Conservation (phyloP, 92 coral and sea anemone genomes). For the Desmophyllum pertusum region DNA sequence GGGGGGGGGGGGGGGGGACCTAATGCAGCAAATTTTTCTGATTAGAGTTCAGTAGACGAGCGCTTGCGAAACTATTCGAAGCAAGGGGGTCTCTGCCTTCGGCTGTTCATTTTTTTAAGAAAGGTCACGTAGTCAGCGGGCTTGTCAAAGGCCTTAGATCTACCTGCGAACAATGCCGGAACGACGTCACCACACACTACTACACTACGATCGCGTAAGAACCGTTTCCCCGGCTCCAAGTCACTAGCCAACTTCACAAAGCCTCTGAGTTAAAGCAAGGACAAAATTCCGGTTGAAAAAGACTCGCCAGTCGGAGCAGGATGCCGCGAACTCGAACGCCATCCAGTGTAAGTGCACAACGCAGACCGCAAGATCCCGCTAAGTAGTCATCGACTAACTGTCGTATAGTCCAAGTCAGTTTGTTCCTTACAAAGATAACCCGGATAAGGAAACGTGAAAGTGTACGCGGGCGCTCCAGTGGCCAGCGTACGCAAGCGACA, state of each 20-base stretch:
- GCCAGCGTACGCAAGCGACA: too few species aligned
- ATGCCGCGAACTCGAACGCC: slow-evolving; percentile 12
- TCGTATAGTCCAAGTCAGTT: slow-evolving; percentile 46
- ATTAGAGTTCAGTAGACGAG: slow-evolving; percentile 1
- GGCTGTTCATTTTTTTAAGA: slow-evolving; percentile 42
- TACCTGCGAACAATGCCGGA: slow-evolving; percentile 64
- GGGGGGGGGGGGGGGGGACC: too few species aligned
- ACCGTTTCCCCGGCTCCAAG: slow-evolving; percentile 7
- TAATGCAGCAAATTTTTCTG: slow-evolving; percentile 22
- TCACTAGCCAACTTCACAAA: too few species aligned
- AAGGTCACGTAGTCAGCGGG: slow-evolving; percentile 49
- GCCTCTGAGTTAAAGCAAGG: too few species aligned
- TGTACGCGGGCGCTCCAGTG: too few species aligned
- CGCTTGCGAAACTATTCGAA: not conserved
- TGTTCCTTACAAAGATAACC: slow-evolving; percentile 61
- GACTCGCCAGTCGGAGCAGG: not conserved
- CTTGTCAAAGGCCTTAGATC: too few species aligned
- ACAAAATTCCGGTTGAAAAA: not conserved
- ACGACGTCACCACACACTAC: slow-evolving; percentile 63
- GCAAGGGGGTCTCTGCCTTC: slow-evolving; percentile 37
- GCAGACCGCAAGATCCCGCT: not conserved
- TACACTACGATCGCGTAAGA: slow-evolving; percentile 65
- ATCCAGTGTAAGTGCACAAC: slow-evolving; percentile 5
- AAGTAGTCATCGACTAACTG: slow-evolving; percentile 7
- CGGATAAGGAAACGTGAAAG: slow-evolving; percentile 40